Conservation (phyloP, 2,113 vertebrate species). For the Heptranchias perlo region DNA sequence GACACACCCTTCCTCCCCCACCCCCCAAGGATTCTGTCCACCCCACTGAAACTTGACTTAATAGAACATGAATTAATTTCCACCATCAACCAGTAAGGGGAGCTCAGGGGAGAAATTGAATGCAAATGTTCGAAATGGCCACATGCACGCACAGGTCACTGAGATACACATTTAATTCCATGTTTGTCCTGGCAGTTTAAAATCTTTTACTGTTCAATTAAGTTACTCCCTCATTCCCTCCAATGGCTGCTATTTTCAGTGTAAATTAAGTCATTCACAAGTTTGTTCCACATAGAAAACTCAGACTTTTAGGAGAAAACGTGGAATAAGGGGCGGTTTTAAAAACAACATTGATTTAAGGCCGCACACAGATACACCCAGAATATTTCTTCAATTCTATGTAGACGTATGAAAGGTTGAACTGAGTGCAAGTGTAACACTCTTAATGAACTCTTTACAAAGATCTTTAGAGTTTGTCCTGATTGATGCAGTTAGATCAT, state of each 20-base stretch:
- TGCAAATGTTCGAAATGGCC: not conserved
- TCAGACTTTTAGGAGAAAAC: not conserved
- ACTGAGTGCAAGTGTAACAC: not conserved
- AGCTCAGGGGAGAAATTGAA: not conserved
- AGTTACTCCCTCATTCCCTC: not conserved
- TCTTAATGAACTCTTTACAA: not conserved
- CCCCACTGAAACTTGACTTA: not conserved
- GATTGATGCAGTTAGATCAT: no score
- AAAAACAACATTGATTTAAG: not conserved
- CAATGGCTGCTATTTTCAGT: not conserved
- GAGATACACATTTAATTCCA: not conserved
- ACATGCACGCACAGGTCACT: no score
- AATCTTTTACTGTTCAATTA: not conserved
- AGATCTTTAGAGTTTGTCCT: not conserved
- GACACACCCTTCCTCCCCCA: not conserved
- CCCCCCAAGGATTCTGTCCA: not conserved
- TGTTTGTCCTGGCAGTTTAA: not conserved
- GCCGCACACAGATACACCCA: not conserved
- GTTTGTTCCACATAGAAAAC: not conserved
- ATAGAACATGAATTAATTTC: not conserved
- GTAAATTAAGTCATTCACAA: not conserved
- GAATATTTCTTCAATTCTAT: not conserved
- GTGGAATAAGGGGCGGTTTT: not conserved
- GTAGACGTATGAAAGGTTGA: not conserved
- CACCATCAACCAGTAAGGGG: not conserved